Conservation (phyloP, 2,888 invertebrate species). For the Drosophila siamana region DNA sequence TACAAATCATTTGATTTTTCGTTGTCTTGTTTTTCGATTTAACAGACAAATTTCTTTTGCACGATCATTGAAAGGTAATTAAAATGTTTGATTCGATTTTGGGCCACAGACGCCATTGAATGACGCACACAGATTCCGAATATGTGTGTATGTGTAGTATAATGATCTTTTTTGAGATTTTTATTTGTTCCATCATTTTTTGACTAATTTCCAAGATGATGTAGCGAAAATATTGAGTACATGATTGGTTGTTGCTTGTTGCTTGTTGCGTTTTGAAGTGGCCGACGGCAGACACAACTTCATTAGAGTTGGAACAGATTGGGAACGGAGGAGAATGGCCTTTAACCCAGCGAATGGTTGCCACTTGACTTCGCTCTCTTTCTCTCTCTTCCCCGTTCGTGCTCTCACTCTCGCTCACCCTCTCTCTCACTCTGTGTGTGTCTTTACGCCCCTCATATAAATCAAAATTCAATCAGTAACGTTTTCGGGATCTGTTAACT, state of each 20-base stretch:
- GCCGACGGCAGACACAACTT: slow-evolving; percentile 72
- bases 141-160: slow-evolving; percentile 45
- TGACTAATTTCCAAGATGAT: slow-evolving; percentile 74
- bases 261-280: slow-evolving; percentile 67
- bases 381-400: too few species aligned
- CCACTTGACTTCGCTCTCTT: slow-evolving; percentile 56
- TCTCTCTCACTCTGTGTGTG: background rate
- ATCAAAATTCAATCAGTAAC: slow-evolving; percentile 82
- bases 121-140: slow-evolving; percentile 42
- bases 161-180: slow-evolving; percentile 52
- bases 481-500: slow-evolving; percentile 48
- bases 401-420: slow-evolving; percentile 6
- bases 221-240: slow-evolving; percentile 53
- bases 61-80: slow-evolving; percentile 84
- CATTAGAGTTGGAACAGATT: slow-evolving; percentile 55
- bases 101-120: slow-evolving; percentile 61
- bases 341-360: slow-evolving; percentile 54
- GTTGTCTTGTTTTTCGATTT: slow-evolving; percentile 19
- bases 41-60: slow-evolving; percentile 72
- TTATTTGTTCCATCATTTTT: slow-evolving; percentile 42
- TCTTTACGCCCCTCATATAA: slow-evolving; percentile 59
- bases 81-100: slow-evolving; percentile 79
- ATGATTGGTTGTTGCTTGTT: slow-evolving; percentile 71
- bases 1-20: slow-evolving; percentile 47
- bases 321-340: slow-evolving; percentile 42